phyloP scores from a whole-genome alignment of 2,797 vertebrate species.

The Xyrichtys novacula region DNA sequence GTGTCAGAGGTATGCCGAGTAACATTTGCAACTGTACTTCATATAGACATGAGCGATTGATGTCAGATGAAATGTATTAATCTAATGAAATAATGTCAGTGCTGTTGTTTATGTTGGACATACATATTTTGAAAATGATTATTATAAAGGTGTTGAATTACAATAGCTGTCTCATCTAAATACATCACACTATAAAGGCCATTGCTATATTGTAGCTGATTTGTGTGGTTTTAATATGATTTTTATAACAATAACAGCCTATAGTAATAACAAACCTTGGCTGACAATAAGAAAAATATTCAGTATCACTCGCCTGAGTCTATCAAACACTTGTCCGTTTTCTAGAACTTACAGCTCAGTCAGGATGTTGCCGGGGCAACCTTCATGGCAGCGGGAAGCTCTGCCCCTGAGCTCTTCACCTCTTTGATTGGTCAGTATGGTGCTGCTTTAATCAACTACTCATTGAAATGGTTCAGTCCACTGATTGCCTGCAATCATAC shows the following conservation, averaged over 20 bases:
- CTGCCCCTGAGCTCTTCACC: constrained; percentile 89
- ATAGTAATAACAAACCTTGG: not conserved
- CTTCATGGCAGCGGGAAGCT: constrained; percentile 90
- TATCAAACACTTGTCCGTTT: constrained; percentile 23
- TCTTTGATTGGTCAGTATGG: constrained; percentile 86
- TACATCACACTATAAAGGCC: not conserved
- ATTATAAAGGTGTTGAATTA: too few species aligned
- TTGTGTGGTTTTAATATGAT: not conserved
- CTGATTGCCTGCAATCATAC: constrained; percentile 13
- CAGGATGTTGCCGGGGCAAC: constrained; percentile 89
- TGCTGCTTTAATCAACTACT: constrained; percentile 10
- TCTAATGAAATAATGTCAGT: too few species aligned
- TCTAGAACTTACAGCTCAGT: constrained; percentile 86
- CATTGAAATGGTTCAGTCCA: not conserved
- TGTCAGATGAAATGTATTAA: too few species aligned
- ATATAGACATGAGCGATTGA: too few species aligned
- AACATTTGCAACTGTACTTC: too few species aligned
- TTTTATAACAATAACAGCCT: not conserved
- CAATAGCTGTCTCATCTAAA: not conserved
- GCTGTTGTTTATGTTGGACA: too few species aligned
- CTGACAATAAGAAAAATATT: not conserved
- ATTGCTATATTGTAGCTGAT: not conserved
- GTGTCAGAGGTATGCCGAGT: constrained; percentile 80
- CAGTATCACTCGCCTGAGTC: not conserved
- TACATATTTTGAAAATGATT: too few species aligned